Evolutionary conservation across 2,797 vertebrate species (phyloP), one percentile per base, ranked within the genome.

Genomic region (Rhinichthys osculus): DNA sequence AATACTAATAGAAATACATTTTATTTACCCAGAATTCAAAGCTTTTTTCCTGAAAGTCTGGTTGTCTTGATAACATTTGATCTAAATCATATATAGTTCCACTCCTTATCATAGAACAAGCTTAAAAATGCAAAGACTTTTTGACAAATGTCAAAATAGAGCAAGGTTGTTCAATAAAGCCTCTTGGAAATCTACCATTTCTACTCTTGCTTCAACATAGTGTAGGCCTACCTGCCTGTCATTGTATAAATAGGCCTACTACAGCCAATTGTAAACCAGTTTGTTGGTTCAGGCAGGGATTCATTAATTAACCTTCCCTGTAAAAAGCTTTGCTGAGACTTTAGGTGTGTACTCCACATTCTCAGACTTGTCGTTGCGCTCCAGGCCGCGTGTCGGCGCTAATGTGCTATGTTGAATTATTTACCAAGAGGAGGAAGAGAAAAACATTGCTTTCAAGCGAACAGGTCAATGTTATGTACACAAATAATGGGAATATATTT

Each of bases 381-480:
- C 84, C 84, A n/a, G 23, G n/a, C 44, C 70, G 35, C 10, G 44
- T 42, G 78, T 13, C 8, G 70, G 44, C 84, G 78, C 84, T 66
- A 21, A 2, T 30, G 27, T 4, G 7, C 3, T 1, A n/a, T 17
- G 33, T 14, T 54, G 7, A 16, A 21, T 14, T 0, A 7, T 64
- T 38, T 10, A 40, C 42, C 10, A n/a, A 5, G n/a, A 52, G 0
- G 70, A 66, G 19, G 76, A 79, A 78, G 67, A 35, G 1, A 38
- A 71, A 33, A 59, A 8, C 27, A 35, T 71, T 40, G 13, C 74
- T 17, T 59, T 23, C 27, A 64, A 69, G 69, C 42, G 27, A 30
- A 67, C 76, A 71, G 70, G 78, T 85, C 84, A 85, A 76, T 74
- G 84, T 67, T 85, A 67, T 66, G 59, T 33, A 54, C 33, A 81